Percentiles rank a stretch among this genome's conserved stretches.
Evolutionary conservation across 2,888 invertebrate species (phyloP).

Genomic region (Pheosia gnoma): DNA sequence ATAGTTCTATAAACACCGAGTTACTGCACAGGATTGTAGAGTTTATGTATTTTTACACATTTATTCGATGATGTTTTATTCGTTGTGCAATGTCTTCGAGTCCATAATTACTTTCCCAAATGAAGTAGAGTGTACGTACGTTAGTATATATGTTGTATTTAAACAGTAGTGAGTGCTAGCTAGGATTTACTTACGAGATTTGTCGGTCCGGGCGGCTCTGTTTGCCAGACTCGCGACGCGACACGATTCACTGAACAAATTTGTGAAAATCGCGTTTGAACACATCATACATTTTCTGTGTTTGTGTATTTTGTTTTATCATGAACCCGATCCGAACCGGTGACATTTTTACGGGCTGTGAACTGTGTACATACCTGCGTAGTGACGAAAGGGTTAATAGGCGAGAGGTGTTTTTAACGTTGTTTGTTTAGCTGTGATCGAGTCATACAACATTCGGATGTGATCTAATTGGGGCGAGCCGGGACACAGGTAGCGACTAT

Average conservation of each 20-base stretch:
- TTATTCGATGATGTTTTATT: slow-evolving; percentile 28
- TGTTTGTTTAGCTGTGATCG: slow-evolving; percentile 36
- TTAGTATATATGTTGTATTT: slow-evolving; percentile 2
- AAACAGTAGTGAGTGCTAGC: slow-evolving; percentile 22
- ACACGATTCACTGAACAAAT: slow-evolving; percentile 64
- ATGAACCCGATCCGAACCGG: slow-evolving; percentile 38
- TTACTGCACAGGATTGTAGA: slow-evolving; percentile 35
- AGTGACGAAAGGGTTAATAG: slow-evolving; percentile 44
- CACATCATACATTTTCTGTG: slow-evolving; percentile 48
- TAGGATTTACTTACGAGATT: slow-evolving; percentile 45
- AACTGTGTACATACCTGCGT: slow-evolving; percentile 37
- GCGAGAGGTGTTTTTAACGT: slow-evolving; percentile 36
- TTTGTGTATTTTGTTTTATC: slow-evolving; percentile 56
- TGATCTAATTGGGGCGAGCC: slow-evolving; percentile 40
- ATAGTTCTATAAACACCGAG: slow-evolving; percentile 43
- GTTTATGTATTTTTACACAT: slow-evolving; percentile 26
- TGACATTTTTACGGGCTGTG: slow-evolving; percentile 47
- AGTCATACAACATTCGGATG: slow-evolving; percentile 28
- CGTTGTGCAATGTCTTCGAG: slow-evolving; percentile 24
- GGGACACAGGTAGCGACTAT: slow-evolving; percentile 33
- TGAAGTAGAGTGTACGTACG: slow-evolving; percentile 6
- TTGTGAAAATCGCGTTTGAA: slow-evolving; percentile 59
- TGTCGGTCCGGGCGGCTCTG: slow-evolving; percentile 40
- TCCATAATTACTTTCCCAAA: slow-evolving; percentile 18
- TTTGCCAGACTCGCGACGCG: slow-evolving; percentile 48